Evolutionary conservation across 2,113 vertebrate species (phyloP), one percentile per base, ranked within the genome.

Genomic region (Eudyptes chrysolophus): DNA sequence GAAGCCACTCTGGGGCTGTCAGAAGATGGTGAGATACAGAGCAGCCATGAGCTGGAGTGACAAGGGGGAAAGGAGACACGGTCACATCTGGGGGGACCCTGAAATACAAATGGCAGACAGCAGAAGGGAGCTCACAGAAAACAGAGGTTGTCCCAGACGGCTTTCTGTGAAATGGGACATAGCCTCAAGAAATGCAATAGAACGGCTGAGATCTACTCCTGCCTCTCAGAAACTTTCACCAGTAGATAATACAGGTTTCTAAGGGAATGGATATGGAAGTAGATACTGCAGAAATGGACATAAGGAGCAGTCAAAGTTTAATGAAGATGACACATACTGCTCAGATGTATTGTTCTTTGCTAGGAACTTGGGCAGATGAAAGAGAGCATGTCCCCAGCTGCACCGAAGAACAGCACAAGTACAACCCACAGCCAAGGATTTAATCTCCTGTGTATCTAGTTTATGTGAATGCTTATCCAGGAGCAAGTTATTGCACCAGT

Each of bases 1-100:
- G 25, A 80, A 86, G 38, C 4, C 30, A 36, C 10, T 17, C 21
- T 7, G 24, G 34, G 14, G 24, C 29, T 61, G 8, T 29, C 27
- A 74, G 30, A 76, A 86, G 68, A 44, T 2, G 9, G 26, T 34
- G 58, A 82, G 42, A 74, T 32, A 72, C 36, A 51, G 48, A 77
- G 38, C 40, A 79, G 46, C 75, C 32, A 25, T 3, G 18, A 69
- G 48, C 22, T 87, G 72, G 54, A 87, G 61, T 2, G 15, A 15
- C 38, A 44, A 57, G 16, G 34, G n/a, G 32, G 49, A 69, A 74
- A 64, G 12, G 9, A 74, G 68, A 49, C 26, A 32, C 0, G 1
- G 34, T 36, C 26, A 18, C 0, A 0, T 25, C 61, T 49, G 8
- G 19, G 19, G 29, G 48, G 12, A 68, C 13, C 25, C n/a, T 2